These are phyloP conservation scores for Tenthredo mesomela DNA, from an alignment of 2,888 invertebrate species.

Conservation along the genomic window DNA sequence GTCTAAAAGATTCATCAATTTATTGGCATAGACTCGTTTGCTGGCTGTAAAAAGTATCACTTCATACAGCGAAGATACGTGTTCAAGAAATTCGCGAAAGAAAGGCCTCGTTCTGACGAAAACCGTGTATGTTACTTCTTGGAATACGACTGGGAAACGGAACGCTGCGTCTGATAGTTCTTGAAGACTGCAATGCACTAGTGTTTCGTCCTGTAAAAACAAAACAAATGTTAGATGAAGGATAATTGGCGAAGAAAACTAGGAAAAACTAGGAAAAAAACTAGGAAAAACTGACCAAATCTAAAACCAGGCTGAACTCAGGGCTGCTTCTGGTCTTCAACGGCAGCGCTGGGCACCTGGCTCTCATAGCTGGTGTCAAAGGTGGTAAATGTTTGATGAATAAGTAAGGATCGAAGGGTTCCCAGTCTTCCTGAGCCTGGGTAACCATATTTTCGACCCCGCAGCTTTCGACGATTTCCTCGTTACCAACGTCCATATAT, in stretches of 20 bases:
- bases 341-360: constrained; percentile 90
- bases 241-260: constrained; percentile 22
- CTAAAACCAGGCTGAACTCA: constrained; percentile 91
- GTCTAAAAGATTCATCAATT: constrained; percentile 94
- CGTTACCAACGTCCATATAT: constrained; percentile 74
- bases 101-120: constrained; percentile 94
- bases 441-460: constrained; percentile 76
- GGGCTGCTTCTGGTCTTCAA: constrained; percentile 95
- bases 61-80: constrained; percentile 92
- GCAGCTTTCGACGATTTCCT: constrained; percentile 75
- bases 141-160: constrained; percentile 95
- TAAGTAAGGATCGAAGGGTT: constrained; percentile 92
- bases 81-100: constrained; percentile 95
- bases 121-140: constrained; percentile 93
- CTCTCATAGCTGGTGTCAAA: constrained; percentile 87
- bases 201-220: constrained; percentile 90
- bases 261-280: not conserved
- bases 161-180: constrained; percentile 95
- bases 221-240: not conserved
- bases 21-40: constrained; percentile 96
- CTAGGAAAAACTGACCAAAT: constrained; percentile 68
- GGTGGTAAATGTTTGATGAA: constrained; percentile 96
- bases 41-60: constrained; percentile 98
- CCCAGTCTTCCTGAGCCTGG: constrained; percentile 83
- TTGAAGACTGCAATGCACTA: constrained; percentile 96